Evolutionary conservation across 2,888 invertebrate species (phyloP), one percentile per base, ranked within the genome.

Genomic region (Amblyjoppa proteus): DNA sequence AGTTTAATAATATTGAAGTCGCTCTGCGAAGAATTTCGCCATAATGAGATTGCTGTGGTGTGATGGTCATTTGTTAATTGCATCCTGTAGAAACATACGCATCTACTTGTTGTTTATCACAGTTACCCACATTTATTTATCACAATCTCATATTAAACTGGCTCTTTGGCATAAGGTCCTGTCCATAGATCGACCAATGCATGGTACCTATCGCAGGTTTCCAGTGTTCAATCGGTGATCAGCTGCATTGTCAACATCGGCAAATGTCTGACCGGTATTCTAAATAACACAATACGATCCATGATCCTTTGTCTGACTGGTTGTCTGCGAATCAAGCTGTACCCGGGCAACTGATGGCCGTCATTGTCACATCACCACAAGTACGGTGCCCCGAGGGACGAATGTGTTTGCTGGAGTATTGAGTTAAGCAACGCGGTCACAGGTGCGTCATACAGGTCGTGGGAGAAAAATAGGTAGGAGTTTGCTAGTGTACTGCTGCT

Each of bases 391-490:
- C 49, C 81, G 53, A 31, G 81, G 74, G 69, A 53, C 69, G 38
- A 45, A 69, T 64, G 28, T 49, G 45, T 61, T 38, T 69, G 45
- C n/a, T 74, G 64, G 34, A 56, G 56, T n/a, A 34, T 25, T 73
- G 81, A 78, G 81, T 81, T 81, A 81, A 85, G 69, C 61, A 68
- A 71, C 73, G 68, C 66, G 68, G 81, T 61, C 84, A 74, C 84
- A 84, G 84, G 84, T 84, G 84, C 69, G 64, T 68, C 74, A 73
- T 69, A 53, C 81, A 53, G 81, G 74, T 85, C 78, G 66, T 74
- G 69, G 74, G 81, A 85, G 78, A 81, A 85, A 85, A 81, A 81
- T 85, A 75, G 81, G 68, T 69, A 61, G 61, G 20, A 41, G 81
- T 53, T 81, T 73, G 78, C 11, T 66, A n/a, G 34, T 34, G 69